Evolutionary conservation across 2,888 invertebrate genomes (phyloP).

Genomic region (Podotricha telesiphe): DNA sequence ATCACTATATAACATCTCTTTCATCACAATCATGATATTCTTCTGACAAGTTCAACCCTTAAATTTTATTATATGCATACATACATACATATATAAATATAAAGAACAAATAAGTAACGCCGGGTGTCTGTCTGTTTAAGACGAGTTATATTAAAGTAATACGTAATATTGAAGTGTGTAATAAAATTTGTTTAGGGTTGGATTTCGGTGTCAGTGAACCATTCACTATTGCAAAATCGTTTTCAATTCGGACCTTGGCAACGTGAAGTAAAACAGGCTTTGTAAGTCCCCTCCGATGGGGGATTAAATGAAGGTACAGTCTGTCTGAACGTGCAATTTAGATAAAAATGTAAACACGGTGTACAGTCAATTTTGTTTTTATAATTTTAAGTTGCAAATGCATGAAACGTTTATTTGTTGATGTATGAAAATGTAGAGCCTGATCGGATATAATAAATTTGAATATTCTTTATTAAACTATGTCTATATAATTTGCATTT

Average conservation of each 20-base stretch:
- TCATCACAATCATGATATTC: background rate
- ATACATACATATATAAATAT: background rate
- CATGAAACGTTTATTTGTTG: no score
- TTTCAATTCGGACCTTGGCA: slow-evolving; percentile 37
- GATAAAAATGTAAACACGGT: background rate
- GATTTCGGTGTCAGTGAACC: slow-evolving; percentile 27
- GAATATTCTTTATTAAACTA: no score
- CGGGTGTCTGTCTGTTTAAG: slow-evolving; percentile 10
- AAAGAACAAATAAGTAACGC: background rate
- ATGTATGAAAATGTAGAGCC: no score
- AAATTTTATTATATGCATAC: background rate
- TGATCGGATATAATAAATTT: no score
- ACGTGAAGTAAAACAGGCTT: slow-evolving; percentile 31
- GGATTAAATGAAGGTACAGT: slow-evolving; percentile 37
- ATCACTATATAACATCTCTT: slow-evolving; percentile 3
- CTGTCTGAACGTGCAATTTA: slow-evolving; percentile 20
- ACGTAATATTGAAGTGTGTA: slow-evolving; percentile 13
- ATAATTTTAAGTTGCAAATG: no score
- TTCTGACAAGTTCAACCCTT: slow-evolving; percentile 4
- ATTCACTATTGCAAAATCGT: slow-evolving; percentile 27
- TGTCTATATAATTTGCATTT: no score
- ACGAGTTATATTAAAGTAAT: slow-evolving; percentile 24
- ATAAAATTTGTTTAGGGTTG: slow-evolving; percentile 30
- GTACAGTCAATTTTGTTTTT: no score
- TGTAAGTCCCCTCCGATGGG: slow-evolving; percentile 35